A percentile compares a stretch with the other conserved stretches of the same genome.
These are phyloP conservation scores for Drosophila buzzatii DNA, from an alignment of 2,888 invertebrate genomes.

Conservation along the genomic window DNA sequence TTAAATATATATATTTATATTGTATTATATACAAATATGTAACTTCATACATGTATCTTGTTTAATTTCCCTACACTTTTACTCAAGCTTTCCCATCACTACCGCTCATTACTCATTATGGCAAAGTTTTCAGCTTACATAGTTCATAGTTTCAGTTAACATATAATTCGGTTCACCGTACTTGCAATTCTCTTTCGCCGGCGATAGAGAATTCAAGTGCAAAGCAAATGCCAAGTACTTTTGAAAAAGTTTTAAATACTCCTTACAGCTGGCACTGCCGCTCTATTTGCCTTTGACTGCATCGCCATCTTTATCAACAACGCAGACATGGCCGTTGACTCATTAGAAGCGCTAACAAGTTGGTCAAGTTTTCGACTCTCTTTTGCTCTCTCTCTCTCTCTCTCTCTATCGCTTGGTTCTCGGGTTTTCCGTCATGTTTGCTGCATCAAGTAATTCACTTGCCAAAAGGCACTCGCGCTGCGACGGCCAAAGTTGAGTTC, in stretches of 20 bases:
- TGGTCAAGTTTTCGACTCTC: slow-evolving; percentile 41
- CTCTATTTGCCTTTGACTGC: slow-evolving; percentile 40
- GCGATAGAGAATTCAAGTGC: slow-evolving; percentile 34
- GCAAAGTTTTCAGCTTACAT: background rate
- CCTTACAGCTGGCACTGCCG: background rate
- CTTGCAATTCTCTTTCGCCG: slow-evolving; percentile 17
- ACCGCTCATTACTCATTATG: background rate
- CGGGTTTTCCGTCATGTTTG: slow-evolving; percentile 8
- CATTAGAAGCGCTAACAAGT: slow-evolving; percentile 59
- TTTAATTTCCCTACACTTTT: background rate
- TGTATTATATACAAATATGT: no score
- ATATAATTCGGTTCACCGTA: slow-evolving; percentile 2
- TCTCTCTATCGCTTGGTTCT: slow-evolving; percentile 1
- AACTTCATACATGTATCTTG: background rate
- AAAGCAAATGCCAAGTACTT: slow-evolving; percentile 41
- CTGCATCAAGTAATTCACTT: slow-evolving; percentile 17
- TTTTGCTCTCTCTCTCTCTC: slow-evolving; percentile 5
- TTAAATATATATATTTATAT: no score
- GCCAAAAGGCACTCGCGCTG: slow-evolving; percentile 11
- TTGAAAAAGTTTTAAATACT: slow-evolving; percentile 31
- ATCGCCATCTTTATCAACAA: slow-evolving; percentile 36
- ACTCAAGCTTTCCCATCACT: background rate
- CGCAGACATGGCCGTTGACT: slow-evolving; percentile 27
- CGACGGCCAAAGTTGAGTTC: slow-evolving; percentile 29
- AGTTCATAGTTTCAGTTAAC: slow-evolving; percentile 4